A percentile compares a stretch with the other conserved stretches of the same genome.
Conservation (phyloP, 2,797 vertebrate genomes). For the Trichosurus vulpecula region DNA sequence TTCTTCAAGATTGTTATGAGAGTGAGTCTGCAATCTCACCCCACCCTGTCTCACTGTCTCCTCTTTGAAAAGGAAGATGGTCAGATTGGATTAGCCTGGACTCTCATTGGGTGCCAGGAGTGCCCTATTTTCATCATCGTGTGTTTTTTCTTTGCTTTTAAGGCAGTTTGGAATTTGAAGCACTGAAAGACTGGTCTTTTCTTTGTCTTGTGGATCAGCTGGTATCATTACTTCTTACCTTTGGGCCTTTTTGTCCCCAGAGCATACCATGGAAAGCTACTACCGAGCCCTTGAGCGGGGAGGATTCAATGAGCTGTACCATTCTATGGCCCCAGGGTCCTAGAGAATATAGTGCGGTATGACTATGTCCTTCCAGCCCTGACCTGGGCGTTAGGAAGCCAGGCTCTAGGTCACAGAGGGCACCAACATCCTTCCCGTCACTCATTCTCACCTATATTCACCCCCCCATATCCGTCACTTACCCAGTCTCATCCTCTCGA, state of each 20-base stretch:
- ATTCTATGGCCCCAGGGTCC: neutral
- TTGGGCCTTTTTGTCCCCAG: neutral
- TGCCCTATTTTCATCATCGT: neutral
- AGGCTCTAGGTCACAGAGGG: too few relatives aligned
- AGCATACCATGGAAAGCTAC: neutral
- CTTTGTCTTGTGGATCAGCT: neutral
- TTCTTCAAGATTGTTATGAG: neutral
- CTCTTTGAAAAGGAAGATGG: neutral
- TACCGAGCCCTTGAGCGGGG: neutral
- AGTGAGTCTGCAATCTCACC: neutral
- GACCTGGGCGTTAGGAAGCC: too few relatives aligned
- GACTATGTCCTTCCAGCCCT: neutral
- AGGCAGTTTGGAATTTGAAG: neutral
- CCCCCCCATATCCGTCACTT: too few relatives aligned
- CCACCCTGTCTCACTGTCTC: neutral
- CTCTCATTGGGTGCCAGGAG: neutral
- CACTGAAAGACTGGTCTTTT: neutral
- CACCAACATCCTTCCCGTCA: too few relatives aligned
- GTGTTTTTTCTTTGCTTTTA: neutral
- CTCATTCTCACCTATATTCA: too few relatives aligned
- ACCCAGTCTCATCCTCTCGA: too few relatives aligned
- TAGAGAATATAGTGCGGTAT: neutral
- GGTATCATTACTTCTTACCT: fast-evolving
- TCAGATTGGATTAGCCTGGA: neutral
- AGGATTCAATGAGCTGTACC: neutral